Percentiles rank a stretch among this genome's conserved stretches.
phyloP scores from a whole-genome alignment of 1,140 invertebrate species.

The Anoplophora glabripennis region DNA sequence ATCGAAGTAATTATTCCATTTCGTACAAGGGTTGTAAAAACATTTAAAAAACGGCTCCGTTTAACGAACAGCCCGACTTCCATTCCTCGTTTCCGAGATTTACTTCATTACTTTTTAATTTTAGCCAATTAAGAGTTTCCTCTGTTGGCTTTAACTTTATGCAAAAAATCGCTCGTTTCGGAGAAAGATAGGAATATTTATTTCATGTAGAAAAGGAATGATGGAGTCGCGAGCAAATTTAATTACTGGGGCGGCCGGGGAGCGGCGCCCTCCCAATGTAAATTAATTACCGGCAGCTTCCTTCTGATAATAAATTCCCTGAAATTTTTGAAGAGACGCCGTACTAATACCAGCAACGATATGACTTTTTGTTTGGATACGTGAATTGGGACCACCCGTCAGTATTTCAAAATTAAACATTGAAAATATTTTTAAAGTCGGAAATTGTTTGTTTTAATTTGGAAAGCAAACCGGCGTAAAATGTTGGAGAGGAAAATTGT shows the following conservation, averaged over 20 bases:
- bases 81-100: slow-evolving; percentile 13
- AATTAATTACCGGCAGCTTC: slow-evolving; percentile 19
- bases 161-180: slow-evolving; percentile 12
- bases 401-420: too few relatives aligned
- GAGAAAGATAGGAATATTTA: not conserved
- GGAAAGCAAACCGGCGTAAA: too few relatives aligned
- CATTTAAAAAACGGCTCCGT: not conserved
- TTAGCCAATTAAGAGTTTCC: slow-evolving; percentile 22
- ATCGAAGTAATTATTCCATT: too few relatives aligned
- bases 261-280: slow-evolving; percentile 18
- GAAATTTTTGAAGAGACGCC: slow-evolving; percentile 18
- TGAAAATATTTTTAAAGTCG: too few relatives aligned
- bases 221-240: slow-evolving; percentile 19
- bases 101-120: slow-evolving; percentile 24
- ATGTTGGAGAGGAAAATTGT: too few relatives aligned
- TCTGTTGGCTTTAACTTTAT: slow-evolving; percentile 20
- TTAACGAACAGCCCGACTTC: slow-evolving; percentile 1
- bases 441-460: too few relatives aligned
- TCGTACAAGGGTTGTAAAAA: too few relatives aligned
- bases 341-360: slow-evolving; percentile 13
- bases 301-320: slow-evolving; percentile 15
- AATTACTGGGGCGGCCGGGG: slow-evolving; percentile 18
- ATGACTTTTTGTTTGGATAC: slow-evolving; percentile 23
- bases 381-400: slow-evolving; percentile 9
- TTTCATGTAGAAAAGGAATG: slow-evolving; percentile 13